phyloP scores from a whole-genome alignment of 2,113 vertebrate species.

The Gadus macrocephalus region DNA sequence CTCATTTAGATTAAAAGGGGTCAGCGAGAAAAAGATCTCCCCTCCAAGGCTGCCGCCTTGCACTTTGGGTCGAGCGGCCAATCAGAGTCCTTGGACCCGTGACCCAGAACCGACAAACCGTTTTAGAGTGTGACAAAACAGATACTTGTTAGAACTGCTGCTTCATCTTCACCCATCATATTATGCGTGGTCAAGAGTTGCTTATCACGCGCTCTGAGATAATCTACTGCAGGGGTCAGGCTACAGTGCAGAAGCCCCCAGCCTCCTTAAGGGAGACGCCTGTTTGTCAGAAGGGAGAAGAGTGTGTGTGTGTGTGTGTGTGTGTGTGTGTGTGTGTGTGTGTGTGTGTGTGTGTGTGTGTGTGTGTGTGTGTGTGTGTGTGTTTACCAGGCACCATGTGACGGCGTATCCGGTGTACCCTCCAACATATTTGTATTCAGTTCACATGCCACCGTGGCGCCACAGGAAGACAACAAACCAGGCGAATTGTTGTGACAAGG shows the following conservation, averaged over 20 bases:
- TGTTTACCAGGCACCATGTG: slow-evolving; percentile 69
- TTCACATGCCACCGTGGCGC: slow-evolving; percentile 39
- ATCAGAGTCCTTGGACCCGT: background rate
- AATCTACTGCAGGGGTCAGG: slow-evolving; percentile 7
- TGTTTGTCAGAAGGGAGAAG: slow-evolving; percentile 21
- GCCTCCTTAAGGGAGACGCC: slow-evolving; percentile 27
- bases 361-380: background rate
- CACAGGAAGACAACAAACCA: slow-evolving; percentile 17
- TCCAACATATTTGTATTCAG: slow-evolving; percentile 43
- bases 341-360: slow-evolving; percentile 46
- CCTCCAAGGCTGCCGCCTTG: background rate
- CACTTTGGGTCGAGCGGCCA: background rate
- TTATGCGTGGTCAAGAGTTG: slow-evolving; percentile 33
- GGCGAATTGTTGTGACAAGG: background rate
- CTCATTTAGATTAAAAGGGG: too few species aligned
- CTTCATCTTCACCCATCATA: background rate
- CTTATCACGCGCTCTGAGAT: slow-evolving; percentile 30
- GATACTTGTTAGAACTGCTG: background rate
- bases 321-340: slow-evolving; percentile 14
- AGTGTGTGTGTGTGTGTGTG: slow-evolving; percentile 45
- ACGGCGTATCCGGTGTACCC: slow-evolving; percentile 63
- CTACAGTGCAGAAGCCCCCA: slow-evolving; percentile 7
- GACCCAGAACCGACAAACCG: background rate
- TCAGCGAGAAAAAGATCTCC: too few species aligned
- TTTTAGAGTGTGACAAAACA: background rate